Conservation (phyloP, 2,888 invertebrate genomes). For the Drosophila austrosaltans region DNA sequence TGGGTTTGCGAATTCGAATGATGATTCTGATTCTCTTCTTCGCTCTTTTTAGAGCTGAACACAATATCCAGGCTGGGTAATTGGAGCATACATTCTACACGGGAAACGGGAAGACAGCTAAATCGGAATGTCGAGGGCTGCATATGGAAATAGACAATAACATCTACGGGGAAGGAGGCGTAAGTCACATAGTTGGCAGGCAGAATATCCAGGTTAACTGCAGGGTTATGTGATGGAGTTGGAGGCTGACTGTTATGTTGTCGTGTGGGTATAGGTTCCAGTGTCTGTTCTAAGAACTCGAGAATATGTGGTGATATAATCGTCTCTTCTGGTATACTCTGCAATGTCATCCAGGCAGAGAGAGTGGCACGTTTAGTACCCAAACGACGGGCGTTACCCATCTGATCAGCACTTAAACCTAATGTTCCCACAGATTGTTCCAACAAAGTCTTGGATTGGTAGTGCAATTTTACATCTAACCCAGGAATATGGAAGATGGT, state of each 20-base stretch:
- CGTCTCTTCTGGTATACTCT: constrained; percentile 98
- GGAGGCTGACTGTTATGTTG: constrained; percentile 78
- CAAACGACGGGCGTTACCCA: constrained; percentile 83
- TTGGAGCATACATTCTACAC: constrained; percentile 97
- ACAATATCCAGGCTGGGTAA: constrained; percentile 98
- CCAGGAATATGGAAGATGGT: constrained; percentile 96
- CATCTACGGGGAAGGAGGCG: constrained; percentile 98
- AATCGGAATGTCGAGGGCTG: constrained; percentile 98
- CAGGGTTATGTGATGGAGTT: constrained; percentile 80
- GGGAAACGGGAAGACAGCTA: constrained; percentile 96
- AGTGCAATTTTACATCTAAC: constrained; percentile 94
- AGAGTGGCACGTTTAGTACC: constrained; percentile 94
- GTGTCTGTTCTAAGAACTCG: constrained; percentile 97
- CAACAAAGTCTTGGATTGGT: constrained; percentile 90
- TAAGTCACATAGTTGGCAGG: constrained; percentile 92
- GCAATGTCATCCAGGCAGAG: constrained; percentile 97
- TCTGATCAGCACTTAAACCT: constrained; percentile 16
- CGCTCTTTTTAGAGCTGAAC: constrained; percentile 95
- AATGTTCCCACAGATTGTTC: constrained; percentile 83
- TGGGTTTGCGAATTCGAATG: constrained; percentile 45
- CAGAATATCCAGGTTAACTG: constrained; percentile 85
- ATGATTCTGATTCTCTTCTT: constrained; percentile 84
- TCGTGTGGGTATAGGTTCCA: constrained; percentile 95
- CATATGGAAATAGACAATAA: constrained; percentile 99
- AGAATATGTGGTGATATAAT: constrained; percentile 98